Conservation (phyloP, 2,113 vertebrate genomes). For the Ceuthmochares aereus region DNA sequence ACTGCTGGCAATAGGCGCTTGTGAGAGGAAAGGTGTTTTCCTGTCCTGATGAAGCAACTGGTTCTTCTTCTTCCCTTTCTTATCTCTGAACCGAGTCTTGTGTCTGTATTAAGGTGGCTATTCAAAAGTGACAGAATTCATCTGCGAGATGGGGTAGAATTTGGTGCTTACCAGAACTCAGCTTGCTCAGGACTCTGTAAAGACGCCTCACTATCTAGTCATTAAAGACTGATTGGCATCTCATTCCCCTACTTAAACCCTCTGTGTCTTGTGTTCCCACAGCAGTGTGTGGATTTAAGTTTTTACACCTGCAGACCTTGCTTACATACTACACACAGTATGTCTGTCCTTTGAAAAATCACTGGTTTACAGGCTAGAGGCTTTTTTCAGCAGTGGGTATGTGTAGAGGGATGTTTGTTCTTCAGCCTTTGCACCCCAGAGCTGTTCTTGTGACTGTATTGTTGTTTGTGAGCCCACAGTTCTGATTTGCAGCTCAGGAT, state of each 20-base stretch:
- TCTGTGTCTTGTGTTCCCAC: not conserved
- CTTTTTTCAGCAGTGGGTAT: not conserved
- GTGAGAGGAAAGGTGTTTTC: not conserved
- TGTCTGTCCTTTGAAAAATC: not conserved
- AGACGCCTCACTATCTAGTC: not conserved
- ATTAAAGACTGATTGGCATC: not conserved
- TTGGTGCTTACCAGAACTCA: not conserved
- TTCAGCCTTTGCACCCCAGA: not conserved
- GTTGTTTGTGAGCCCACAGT: not conserved
- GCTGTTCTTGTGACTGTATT: not conserved
- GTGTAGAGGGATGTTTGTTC: not conserved
- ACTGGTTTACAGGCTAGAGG: not conserved
- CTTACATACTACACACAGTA: fast-evolving
- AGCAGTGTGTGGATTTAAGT: not conserved
- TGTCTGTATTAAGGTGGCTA: not conserved
- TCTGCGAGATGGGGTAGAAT: not conserved
- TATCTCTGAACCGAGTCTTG: not conserved
- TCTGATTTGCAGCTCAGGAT: not conserved
- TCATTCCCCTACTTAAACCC: not conserved
- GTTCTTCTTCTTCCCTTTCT: not conserved
- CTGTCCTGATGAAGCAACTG: not conserved
- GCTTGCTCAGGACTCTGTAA: not conserved
- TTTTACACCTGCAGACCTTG: not conserved
- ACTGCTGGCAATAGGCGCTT: not conserved
- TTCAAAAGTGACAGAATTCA: not conserved